These are phyloP conservation scores for Dissostichus mawsoni DNA, from an alignment of 2,113 vertebrate genomes.

Conservation along the genomic window DNA sequence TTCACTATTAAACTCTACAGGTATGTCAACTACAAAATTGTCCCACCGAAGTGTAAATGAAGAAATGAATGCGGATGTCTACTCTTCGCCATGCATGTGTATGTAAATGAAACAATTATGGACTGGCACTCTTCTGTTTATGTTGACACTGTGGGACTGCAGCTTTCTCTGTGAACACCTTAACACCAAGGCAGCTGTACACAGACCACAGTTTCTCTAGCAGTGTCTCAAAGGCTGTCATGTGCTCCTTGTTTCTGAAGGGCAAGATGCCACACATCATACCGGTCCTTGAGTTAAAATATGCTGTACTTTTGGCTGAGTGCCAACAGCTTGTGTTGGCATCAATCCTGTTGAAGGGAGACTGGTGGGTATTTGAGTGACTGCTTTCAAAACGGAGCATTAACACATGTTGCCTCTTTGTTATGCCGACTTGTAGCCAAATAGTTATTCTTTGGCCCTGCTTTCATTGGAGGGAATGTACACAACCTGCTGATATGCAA, in stretches of 20 bases:
- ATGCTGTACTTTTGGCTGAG: conserved; percentile 29
- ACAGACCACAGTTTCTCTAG: conserved; percentile 15
- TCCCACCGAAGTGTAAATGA: background rate
- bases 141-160: conserved; percentile 4
- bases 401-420: conserved; percentile 57
- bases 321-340: conserved; percentile 48
- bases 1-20: background rate
- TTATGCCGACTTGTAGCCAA: conserved; percentile 44
- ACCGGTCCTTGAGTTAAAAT: conserved; percentile 13
- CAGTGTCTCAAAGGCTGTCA: conserved; percentile 7
- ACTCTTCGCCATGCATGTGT: background rate
- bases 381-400: conserved; percentile 51
- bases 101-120: background rate
- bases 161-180: conserved; percentile 30
- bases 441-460: conserved; percentile 43
- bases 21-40: too few species aligned
- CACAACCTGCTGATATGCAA: conserved; percentile 12
- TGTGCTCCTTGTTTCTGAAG: conserved; percentile 41
- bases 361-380: conserved; percentile 38
- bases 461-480: conserved; percentile 38
- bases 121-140: conserved; percentile 7
- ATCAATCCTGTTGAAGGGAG: conserved; percentile 34
- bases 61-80: background rate
- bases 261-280: conserved; percentile 44
- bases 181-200: background rate